Base-by-base conservation (phyloP, 2,888 invertebrate species). In the Timema podura region DNA sequence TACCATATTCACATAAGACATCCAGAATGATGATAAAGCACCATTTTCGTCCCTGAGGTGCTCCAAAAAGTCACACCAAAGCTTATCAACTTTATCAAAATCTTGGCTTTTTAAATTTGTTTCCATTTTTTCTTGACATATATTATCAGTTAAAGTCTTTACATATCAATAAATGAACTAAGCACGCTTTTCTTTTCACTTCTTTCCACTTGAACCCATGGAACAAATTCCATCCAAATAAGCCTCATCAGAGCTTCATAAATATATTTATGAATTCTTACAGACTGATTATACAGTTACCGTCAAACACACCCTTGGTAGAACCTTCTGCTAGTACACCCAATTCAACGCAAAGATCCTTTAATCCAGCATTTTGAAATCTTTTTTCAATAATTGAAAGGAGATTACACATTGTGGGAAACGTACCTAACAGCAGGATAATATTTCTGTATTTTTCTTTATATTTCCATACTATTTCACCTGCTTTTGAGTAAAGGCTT, bases 221-320 rank as follows among this genome's bases (percentile, higher is more conserved):
- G 11, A 16, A 54, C 16, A 9, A 54, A 54, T 54, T 54, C 54
- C 54, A 54, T 15, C 54, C 54, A 54, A 7, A 16, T 16, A 54
- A 54, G 54, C 16, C 54, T 54, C 54, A 54, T 54, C 5, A 54
- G 13, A 7, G 54, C 54, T 54, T 54, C 54, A 54, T 54, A 54
- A 6, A 54, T 16, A 54, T 16, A 54, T 9, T 54, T n/a, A 5
- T 54, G 54, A 6, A 54, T 16, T 54, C 54, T 13, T 15, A 54
- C 54, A 15, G 54, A 13, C 13, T 16, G 54, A 54, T 54, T 54
- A 16, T 54, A 54, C 54, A 54, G 13, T 15, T 6, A 54, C 54
- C 10, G 13, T 54, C 54, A 15, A 54, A 9, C 16, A 54, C 54
- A 15, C n/a, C 13, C 13, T 13, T 15, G 13, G 16, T 54, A 15